Evolutionary conservation across 2,888 invertebrate species (phyloP).

Genomic region (Andrena fulva): DNA sequence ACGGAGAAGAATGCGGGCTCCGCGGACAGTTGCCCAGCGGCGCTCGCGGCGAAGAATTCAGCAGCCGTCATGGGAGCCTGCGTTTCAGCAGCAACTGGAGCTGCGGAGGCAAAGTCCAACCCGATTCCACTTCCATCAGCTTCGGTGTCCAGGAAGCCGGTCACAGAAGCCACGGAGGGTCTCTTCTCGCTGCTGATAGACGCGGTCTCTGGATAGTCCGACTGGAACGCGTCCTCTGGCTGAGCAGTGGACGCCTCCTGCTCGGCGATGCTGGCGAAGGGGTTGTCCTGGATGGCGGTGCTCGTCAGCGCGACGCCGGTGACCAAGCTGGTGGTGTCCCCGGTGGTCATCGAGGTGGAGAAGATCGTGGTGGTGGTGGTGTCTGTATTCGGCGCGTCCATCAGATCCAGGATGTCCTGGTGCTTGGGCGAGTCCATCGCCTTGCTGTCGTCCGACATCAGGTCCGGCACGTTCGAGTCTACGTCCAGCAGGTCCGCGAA

Average conservation of each 20-base stretch:
- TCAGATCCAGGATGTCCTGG: constrained; percentile 81
- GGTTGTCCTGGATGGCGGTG: constrained; percentile 73
- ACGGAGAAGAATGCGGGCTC: constrained; percentile 71
- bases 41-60: constrained; percentile 84
- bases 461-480: constrained; percentile 81
- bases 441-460: constrained; percentile 81
- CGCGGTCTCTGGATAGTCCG: constrained; percentile 58
- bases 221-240: constrained; percentile 42
- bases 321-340: constrained; percentile 66
- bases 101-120: constrained; percentile 50
- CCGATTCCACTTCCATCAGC: constrained; percentile 16
- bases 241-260: constrained; percentile 45
- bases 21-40: constrained; percentile 75
- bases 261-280: constrained; percentile 71
- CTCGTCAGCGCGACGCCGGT: constrained; percentile 63
- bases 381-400: constrained; percentile 79
- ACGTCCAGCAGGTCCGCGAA: constrained; percentile 89
- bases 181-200: constrained; percentile 69
- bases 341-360: constrained; percentile 66
- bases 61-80: constrained; percentile 74
- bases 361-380: constrained; percentile 69
- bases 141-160: constrained; percentile 29
- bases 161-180: constrained; percentile 65
- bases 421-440: constrained; percentile 38
- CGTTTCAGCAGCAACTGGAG: background rate